These are phyloP conservation scores for Hydrochoerus hydrochaeris DNA, from an alignment of 2,113 vertebrate species.

Conservation along the genomic window DNA sequence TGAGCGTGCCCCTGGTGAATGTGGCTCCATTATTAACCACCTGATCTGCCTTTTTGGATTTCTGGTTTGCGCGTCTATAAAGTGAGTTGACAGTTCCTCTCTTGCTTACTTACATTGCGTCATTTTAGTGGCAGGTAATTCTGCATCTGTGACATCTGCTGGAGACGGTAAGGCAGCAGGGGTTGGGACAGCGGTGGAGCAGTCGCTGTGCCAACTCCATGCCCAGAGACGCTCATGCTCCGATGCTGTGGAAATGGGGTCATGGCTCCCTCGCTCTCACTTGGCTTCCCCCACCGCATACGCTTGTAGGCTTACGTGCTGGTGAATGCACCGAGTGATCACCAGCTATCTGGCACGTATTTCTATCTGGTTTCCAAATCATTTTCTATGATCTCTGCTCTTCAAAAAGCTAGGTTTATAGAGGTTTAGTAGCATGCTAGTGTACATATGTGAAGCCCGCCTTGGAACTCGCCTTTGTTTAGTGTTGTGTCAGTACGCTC, in stretches of 20 bases:
- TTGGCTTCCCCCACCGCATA: neutral
- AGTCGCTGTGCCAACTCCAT: neutral
- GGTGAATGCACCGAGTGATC: neutral
- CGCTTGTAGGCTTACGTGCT: neutral
- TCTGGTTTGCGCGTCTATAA: neutral
- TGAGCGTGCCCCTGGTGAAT: neutral
- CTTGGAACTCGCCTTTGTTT: conserved; percentile 23
- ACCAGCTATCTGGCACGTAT: neutral
- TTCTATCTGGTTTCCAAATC: neutral
- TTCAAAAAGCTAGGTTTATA: neutral
- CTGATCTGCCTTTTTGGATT: neutral
- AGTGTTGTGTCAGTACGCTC: neutral
- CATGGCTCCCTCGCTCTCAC: neutral
- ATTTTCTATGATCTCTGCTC: neutral
- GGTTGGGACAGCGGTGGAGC: neutral
- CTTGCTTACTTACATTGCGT: neutral
- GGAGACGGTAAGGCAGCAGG: neutral
- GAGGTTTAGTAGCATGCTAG: neutral
- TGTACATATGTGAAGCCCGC: neutral
- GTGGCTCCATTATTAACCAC: neutral
- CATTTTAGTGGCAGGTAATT: neutral
- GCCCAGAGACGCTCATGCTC: neutral
- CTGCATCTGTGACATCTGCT: neutral
- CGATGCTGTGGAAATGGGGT: neutral
- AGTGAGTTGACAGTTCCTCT: neutral